Evolutionary conservation across 1,140 invertebrate genomes (phyloP).

Genomic region (Copidosoma floridanum): DNA sequence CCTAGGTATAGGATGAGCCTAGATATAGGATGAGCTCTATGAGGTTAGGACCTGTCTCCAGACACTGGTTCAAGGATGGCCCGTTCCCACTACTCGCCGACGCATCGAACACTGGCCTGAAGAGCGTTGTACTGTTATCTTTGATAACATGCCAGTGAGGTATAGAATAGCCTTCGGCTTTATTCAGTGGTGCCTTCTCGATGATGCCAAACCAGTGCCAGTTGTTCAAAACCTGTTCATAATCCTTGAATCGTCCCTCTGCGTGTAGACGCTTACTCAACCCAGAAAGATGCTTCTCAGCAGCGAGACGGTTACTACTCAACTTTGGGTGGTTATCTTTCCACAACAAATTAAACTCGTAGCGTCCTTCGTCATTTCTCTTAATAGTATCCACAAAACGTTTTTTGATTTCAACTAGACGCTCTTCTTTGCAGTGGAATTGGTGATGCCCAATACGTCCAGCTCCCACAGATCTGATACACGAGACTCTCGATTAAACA

Average conservation of each 20-base stretch:
- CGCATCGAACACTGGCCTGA: slow-evolving; percentile 33
- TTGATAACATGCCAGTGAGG: slow-evolving; percentile 30
- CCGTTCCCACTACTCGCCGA: not conserved
- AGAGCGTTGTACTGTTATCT: slow-evolving; percentile 23
- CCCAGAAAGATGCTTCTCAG: slow-evolving; percentile 29
- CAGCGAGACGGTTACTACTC: slow-evolving; percentile 26
- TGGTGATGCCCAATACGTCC: slow-evolving; percentile 44
- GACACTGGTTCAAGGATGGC: slow-evolving; percentile 34
- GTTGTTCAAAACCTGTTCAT: slow-evolving; percentile 39
- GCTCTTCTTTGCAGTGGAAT: slow-evolving; percentile 35
- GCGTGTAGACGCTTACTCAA: too few relatives aligned
- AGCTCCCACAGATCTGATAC: slow-evolving; percentile 44
- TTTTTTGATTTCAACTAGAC: slow-evolving; percentile 29
- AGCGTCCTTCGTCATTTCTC: slow-evolving; percentile 32
- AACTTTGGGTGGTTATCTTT: slow-evolving; percentile 32
- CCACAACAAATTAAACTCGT: slow-evolving; percentile 40
- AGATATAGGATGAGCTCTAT: slow-evolving; percentile 42
- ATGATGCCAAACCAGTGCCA: slow-evolving; percentile 34
- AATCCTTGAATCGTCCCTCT: slow-evolving; percentile 32
- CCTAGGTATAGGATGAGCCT: not conserved
- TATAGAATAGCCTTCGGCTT: slow-evolving; percentile 20
- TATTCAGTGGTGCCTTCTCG: slow-evolving; percentile 24
- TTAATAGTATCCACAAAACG: slow-evolving; percentile 35
- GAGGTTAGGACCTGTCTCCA: slow-evolving; percentile 43
- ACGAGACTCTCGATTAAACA: slow-evolving; percentile 24